Conservation (phyloP, 2,797 vertebrate genomes). For the Craterocephalus amniculus region DNA sequence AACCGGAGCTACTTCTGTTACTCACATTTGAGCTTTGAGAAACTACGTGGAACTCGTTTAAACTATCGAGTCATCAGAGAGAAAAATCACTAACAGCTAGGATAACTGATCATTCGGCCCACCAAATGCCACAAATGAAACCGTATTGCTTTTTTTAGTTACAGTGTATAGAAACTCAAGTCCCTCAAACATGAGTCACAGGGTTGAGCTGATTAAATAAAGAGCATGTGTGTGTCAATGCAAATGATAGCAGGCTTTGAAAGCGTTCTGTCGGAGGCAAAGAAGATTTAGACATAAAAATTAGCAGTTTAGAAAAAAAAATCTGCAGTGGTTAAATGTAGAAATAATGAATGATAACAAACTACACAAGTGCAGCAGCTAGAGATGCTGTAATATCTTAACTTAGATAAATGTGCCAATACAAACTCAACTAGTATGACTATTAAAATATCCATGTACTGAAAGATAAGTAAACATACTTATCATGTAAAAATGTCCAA, state of each 20-base stretch:
- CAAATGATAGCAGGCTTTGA: conserved; percentile 25
- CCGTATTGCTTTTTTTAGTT: neutral
- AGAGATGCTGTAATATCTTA: neutral
- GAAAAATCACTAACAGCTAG: neutral
- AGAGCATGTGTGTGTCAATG: conserved; percentile 32
- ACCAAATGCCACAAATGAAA: neutral
- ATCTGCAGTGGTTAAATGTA: conserved; percentile 11
- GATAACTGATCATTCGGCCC: neutral
- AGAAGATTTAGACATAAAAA: conserved; percentile 30
- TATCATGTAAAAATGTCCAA: neutral
- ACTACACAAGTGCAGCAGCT: neutral
- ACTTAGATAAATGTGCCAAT: neutral
- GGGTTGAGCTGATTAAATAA: conserved; percentile 40
- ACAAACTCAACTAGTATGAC: neutral
- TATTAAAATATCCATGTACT: neutral
- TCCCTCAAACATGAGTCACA: conserved; percentile 49
- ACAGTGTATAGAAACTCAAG: conserved; percentile 4
- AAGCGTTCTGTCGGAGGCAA: conserved; percentile 23
- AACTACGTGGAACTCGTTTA: neutral
- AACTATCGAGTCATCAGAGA: neutral
- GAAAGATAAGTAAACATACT: neutral
- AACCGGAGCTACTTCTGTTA: neutral
- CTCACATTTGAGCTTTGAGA: neutral
- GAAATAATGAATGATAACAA: neutral
- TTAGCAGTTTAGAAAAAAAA: conserved; percentile 14